Evolutionary conservation across 1,140 invertebrate species (phyloP), one percentile per base, ranked within the genome.

Genomic region (Rhyzopertha dominica): DNA sequence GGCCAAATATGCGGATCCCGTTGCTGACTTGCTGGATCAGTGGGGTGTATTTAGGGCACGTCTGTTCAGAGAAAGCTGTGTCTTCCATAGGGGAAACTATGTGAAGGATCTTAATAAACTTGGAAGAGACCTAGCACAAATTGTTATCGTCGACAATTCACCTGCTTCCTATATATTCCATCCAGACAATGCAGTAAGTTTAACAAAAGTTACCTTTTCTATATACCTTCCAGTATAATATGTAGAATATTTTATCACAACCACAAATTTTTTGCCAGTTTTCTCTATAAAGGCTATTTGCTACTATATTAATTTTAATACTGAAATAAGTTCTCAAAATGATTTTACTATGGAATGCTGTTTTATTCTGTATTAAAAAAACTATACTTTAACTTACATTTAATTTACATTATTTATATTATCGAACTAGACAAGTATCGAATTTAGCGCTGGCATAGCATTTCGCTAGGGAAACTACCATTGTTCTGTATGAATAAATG

Each of bases 81-180:
- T 98, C 70, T 98, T 97, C 80, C 94, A 98, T 77, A 82, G 92
- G 68, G 96, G 96, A 56, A 99, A 98, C 78, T 99, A 99, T 76
- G 95, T 99, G 55, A 99, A 99, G 78, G 96, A 99, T 79, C 81
- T 99, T 54, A 95, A 95, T 74, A 90, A 93, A 68, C 74, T 99
- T 53, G 97, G 97, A 29, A 78, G 97, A 53, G 94, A 98, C 72
- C 78, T 99, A 62, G 84, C 92, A 59, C 86, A 94, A 72, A 94
- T 98, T 63, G 85, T 99, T 61, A 99, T 99, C 65, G 88, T 99
- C 50, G 97, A 99, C 77, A 99, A 99, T 77, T 98, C 95, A 59
- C 96, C 96, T 58, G 95, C 94, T 60, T 97, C 93, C 47, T 99
- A 99, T 75, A 95, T 98, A 76, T 99, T 99, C 84, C 97, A 99